Base-by-base conservation (phyloP, 2,888 invertebrate genomes). In the Hetaerina titia region DNA sequence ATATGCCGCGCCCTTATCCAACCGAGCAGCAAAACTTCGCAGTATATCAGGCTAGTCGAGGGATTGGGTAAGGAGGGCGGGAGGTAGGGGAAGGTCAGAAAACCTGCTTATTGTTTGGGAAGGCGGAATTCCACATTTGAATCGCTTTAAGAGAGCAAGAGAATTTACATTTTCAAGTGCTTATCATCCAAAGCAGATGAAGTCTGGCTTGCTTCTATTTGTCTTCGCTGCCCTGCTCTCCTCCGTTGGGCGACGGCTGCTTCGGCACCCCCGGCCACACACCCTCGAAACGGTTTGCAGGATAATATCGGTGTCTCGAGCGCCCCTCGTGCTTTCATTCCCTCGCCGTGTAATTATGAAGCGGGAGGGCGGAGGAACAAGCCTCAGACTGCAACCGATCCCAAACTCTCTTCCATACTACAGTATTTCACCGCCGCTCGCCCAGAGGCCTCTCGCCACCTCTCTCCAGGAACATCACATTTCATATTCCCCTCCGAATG, bases 231-330 rank as follows among this genome's bases (percentile, higher is more conserved):
- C 31, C 4, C 45, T 45, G 45, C 69, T 19, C 69, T n/a, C 69
- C 22, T 19, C 69, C 22, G 69, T n/a, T 7, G 19, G 19, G 31
- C 81, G 25, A 31, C 31, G 22, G 22, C 81, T 13, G 81, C 81
- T 31, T 31, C 45, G 45, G 45, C n/a, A n/a, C 45, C 45, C 45
- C 45, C 45, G 2, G 45, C 45, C 45, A 45, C 45, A 45, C 45
- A 45, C 45, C 45, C 45, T 45, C 45, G 45, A 45, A 45, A 69
- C 69, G 15, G 19, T n/a, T 69, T 69, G 69, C 69, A 69, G 69
- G 69, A 81, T 81, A 81, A 81, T 81, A 81, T 81, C 81, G 81
- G 81, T 81, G 81, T 81, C 81, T 81, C 81, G 81, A 81, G n/a
- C 81, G 45, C 45, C 45, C 45, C 45, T 31, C 31, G 6, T 1